Conservation (phyloP, 2,888 invertebrate species). For the Andrena chrysosceles region DNA sequence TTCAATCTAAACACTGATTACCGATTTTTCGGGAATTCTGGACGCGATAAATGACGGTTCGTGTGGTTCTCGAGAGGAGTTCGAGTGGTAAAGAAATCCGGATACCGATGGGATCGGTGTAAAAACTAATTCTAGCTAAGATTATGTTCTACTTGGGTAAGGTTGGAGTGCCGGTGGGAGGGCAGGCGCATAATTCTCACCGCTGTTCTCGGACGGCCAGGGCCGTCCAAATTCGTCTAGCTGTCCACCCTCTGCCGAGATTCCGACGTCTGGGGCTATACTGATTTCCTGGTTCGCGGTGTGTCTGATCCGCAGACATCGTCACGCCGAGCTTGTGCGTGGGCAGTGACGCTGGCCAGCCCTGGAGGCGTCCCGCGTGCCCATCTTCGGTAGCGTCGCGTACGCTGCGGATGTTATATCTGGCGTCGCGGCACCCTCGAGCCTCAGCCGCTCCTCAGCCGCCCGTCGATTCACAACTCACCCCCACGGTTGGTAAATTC, state of each 20-base stretch:
- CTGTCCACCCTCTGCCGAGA: slow-evolving; percentile 57
- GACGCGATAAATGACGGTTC: neutral
- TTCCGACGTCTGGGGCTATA: slow-evolving; percentile 47
- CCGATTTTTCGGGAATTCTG: neutral
- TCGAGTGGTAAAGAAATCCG: slow-evolving; percentile 6
- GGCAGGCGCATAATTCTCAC: slow-evolving; percentile 52
- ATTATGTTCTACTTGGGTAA: slow-evolving; percentile 56
- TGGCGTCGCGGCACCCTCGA: slow-evolving; percentile 80
- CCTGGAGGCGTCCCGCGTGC: slow-evolving; percentile 83
- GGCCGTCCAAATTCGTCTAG: slow-evolving; percentile 62
- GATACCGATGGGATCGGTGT: slow-evolving; percentile 35
- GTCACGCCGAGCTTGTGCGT: slow-evolving; percentile 71
- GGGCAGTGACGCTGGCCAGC: slow-evolving; percentile 82
- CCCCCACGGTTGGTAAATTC: slow-evolving; percentile 81
- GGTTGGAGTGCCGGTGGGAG: slow-evolving; percentile 56
- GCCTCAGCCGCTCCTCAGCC: slow-evolving; percentile 82
- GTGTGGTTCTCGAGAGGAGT: neutral
- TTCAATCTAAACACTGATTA: neutral
- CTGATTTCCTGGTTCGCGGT: slow-evolving; percentile 61
- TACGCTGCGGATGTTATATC: slow-evolving; percentile 82
- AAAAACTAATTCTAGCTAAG: slow-evolving; percentile 57
- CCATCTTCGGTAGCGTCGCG: slow-evolving; percentile 83
- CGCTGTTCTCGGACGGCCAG: slow-evolving; percentile 60
- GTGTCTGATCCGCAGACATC: slow-evolving; percentile 58
- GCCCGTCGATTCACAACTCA: slow-evolving; percentile 80